Evolutionary conservation across 1,140 invertebrate species (phyloP), one percentile per base, ranked within the genome.

Genomic region (Trachymyrmex cornetzi): DNA sequence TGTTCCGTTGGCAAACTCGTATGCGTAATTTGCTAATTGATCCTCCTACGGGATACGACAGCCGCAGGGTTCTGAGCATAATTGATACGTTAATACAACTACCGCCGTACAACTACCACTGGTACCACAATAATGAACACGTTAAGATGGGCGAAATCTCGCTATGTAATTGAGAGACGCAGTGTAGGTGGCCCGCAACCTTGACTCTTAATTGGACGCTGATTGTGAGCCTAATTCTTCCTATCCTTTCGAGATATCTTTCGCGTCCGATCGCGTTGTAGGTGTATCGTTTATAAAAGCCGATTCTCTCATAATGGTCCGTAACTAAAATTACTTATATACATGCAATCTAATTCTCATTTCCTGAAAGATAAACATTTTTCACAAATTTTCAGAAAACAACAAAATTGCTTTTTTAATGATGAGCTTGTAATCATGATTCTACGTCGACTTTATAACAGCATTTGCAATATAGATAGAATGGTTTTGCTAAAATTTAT

Each of bases 91-190:
- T 92, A 90, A 90, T 90, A 87, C 44, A 34, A 53, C 30, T 7
- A 38, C 6, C 6, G 1, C 0, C 71, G 61, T 90, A 75, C 34
- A 86, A 88, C 12, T 0, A 34, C 9, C n/a, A 22, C 5, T 9
- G 48, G 16, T 9, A 30, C n/a, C 3, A 3, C 2, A 75, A 59
- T 89, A 93, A 92, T 91, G 90, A 91, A 93, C 86, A 90, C 85
- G 86, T 93, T 90, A 87, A 91, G 92, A 91, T 92, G 93, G 72
- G 34, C 87, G 88, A 92, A 93, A 90, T 92, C 91, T 79, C 67
- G 77, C 61, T 53, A 71, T 90, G 90, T 91, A 92, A 93, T 93
- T 93, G 92, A 80, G 38, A 86, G 82, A 91, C n/a, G 30, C 14
- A 57, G 12, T 64, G 38, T 77, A 79, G 38, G 16, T 34, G 67